A percentile compares a stretch with the other conserved stretches of the same genome.
Conservation (phyloP, 1,140 invertebrate species). For the Lamellibrachia luymesi region DNA sequence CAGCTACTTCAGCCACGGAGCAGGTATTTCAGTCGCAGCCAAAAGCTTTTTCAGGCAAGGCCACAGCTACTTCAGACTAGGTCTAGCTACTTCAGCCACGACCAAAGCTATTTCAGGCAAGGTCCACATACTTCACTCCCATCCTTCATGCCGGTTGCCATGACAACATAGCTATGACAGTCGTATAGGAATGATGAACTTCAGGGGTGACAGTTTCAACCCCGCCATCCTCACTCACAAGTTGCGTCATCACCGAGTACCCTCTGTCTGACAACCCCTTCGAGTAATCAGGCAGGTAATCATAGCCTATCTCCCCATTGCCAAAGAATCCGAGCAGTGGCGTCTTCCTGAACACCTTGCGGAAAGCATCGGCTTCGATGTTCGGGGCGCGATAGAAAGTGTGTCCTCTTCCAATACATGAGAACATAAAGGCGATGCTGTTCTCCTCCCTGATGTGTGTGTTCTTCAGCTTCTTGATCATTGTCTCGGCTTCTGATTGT, state of each 20-base stretch:
- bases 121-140: not conserved
- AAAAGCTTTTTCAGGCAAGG: not conserved
- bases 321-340: slow-evolving; percentile 65
- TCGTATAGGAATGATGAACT: slow-evolving; percentile 51
- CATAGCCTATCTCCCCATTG: slow-evolving; percentile 63
- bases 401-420: slow-evolving; percentile 61
- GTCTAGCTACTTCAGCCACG: not conserved
- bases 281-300: slow-evolving; percentile 43
- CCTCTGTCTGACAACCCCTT: not conserved
- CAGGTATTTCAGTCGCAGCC: too few species aligned
- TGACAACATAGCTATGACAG: slow-evolving; percentile 35
- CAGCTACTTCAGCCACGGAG: not conserved
- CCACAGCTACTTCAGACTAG: not conserved
- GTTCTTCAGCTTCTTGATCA: slow-evolving; percentile 49
- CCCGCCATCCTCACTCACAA: slow-evolving; percentile 15
- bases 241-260: not conserved
- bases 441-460: slow-evolving; percentile 39
- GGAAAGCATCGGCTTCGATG: slow-evolving; percentile 64
- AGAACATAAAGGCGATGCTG: slow-evolving; percentile 64
- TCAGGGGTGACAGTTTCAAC: slow-evolving; percentile 31
- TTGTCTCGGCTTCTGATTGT: slow-evolving; percentile 36
- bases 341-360: slow-evolving; percentile 62
- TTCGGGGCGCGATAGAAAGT: slow-evolving; percentile 51
- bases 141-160: not conserved
- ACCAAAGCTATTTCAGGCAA: not conserved